Conservation (phyloP, 2,113 vertebrate genomes). For the Corythornis vintsioides region DNA sequence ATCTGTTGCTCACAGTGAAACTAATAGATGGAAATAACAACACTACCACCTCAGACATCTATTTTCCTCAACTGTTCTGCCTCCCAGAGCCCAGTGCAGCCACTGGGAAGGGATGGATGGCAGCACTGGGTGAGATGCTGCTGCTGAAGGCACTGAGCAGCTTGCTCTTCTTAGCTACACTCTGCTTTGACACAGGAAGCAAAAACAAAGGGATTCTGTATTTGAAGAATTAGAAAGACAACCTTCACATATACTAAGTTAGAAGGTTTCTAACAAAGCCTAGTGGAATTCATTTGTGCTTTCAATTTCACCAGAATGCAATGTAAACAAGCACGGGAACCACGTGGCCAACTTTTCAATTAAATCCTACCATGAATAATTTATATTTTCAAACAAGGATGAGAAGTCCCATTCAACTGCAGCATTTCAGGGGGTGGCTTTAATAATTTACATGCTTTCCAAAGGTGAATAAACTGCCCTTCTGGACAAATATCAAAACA, state of each 20-base stretch:
- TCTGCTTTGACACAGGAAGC: neutral
- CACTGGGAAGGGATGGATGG: neutral
- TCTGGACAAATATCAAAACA: slow-evolving; percentile 63
- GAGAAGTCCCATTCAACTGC: slow-evolving; percentile 52
- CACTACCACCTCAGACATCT: neutral
- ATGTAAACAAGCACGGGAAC: slow-evolving; percentile 39
- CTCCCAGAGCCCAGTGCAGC: neutral
- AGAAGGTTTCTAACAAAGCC: slow-evolving; percentile 25
- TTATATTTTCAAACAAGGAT: slow-evolving; percentile 68
- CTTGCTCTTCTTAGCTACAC: neutral
- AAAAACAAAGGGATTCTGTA: neutral
- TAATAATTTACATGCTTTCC: slow-evolving; percentile 63
- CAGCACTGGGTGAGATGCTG: neutral
- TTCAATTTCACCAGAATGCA: slow-evolving; percentile 40
- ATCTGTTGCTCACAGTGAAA: neutral
- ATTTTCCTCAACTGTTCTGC: neutral
- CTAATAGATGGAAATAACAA: neutral
- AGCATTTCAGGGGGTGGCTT: slow-evolving; percentile 40
- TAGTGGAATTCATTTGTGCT: slow-evolving; percentile 33
- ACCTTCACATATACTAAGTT: neutral
- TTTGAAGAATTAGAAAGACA: slow-evolving; percentile 11
- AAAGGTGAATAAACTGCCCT: slow-evolving; percentile 51
- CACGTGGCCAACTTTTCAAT: slow-evolving; percentile 58
- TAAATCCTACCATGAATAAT: slow-evolving; percentile 72
- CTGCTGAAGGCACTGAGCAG: neutral